phyloP scores from a whole-genome alignment of 1,140 invertebrate species.

The Drosophila kohkoa region DNA sequence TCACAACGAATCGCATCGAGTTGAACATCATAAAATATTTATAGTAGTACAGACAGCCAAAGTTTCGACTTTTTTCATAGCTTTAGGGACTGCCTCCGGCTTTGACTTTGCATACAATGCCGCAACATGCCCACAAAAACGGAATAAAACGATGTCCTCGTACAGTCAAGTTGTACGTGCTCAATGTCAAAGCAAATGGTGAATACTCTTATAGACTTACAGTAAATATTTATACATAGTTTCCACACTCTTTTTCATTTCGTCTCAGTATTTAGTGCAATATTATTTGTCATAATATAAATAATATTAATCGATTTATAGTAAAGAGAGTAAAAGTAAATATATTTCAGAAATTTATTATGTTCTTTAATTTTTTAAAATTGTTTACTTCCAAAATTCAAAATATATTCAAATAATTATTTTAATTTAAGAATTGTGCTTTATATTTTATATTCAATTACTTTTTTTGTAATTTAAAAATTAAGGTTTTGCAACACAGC shows the following conservation, averaged over 20 bases:
- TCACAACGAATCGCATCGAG: not conserved
- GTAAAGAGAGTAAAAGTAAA: too few relatives aligned
- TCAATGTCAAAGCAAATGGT: not conserved
- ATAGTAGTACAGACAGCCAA: slow-evolving; percentile 33
- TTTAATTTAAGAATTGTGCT: too few relatives aligned
- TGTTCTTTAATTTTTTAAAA: too few relatives aligned
- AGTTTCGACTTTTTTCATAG: slow-evolving; percentile 28
- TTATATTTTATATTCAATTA: not conserved
- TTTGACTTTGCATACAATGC: slow-evolving; percentile 14
- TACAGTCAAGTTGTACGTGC: not conserved
- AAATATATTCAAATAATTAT: too few relatives aligned
- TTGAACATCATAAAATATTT: slow-evolving; percentile 65
- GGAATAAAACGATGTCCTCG: not conserved
- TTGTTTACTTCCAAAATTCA: too few relatives aligned
- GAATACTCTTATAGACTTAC: not conserved
- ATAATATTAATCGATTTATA: too few relatives aligned
- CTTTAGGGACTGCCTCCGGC: slow-evolving; percentile 6
- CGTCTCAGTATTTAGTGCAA: too few relatives aligned
- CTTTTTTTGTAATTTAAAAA: not conserved
- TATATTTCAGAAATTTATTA: too few relatives aligned
- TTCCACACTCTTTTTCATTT: not conserved
- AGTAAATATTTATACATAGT: too few relatives aligned
- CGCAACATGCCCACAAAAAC: slow-evolving; percentile 17
- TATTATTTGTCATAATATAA: too few relatives aligned
- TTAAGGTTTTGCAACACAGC: too few relatives aligned